Evolutionary conservation across 2,888 invertebrate genomes (phyloP).

Genomic region (Scaptomyza polygonia): DNA sequence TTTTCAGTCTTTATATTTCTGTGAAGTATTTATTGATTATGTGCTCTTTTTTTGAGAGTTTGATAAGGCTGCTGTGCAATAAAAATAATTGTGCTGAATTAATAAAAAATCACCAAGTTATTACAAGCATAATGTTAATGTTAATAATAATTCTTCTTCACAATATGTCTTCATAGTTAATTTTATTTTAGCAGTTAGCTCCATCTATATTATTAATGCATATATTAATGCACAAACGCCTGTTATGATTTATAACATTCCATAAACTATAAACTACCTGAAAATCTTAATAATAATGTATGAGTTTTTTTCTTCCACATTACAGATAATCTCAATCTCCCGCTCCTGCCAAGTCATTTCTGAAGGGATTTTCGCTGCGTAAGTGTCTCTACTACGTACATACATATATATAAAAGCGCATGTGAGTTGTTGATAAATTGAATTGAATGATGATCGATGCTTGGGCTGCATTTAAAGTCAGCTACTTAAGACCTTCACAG

Average conservation of each 20-base stretch:
- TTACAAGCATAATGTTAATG: too few relatives aligned
- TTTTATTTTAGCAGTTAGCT: too few relatives aligned
- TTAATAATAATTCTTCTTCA: too few relatives aligned
- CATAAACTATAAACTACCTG: neutral
- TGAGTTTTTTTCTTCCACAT: neutral
- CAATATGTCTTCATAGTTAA: too few relatives aligned
- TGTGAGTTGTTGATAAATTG: slow-evolving; percentile 40
- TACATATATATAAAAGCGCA: slow-evolving; percentile 27
- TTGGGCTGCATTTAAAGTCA: slow-evolving; percentile 26
- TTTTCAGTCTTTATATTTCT: too few relatives aligned
- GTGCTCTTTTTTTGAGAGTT: too few relatives aligned
- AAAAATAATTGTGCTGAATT: too few relatives aligned
- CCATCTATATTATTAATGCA: too few relatives aligned
- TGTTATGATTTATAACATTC: neutral
- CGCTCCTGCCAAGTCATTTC: neutral
- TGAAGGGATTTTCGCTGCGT: neutral
- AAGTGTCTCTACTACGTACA: neutral
- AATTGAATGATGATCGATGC: slow-evolving; percentile 69
- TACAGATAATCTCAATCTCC: slow-evolving; percentile 1
- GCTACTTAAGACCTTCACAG: slow-evolving; percentile 50
- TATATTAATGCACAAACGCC: too few relatives aligned
- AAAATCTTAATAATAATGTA: slow-evolving; percentile 2
- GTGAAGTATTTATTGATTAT: too few relatives aligned
- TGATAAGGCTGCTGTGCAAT: too few relatives aligned
- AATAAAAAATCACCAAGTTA: too few relatives aligned